Evolutionary conservation across 2,797 vertebrate species (phyloP).

Genomic region (Enteromius paludinosus): DNA sequence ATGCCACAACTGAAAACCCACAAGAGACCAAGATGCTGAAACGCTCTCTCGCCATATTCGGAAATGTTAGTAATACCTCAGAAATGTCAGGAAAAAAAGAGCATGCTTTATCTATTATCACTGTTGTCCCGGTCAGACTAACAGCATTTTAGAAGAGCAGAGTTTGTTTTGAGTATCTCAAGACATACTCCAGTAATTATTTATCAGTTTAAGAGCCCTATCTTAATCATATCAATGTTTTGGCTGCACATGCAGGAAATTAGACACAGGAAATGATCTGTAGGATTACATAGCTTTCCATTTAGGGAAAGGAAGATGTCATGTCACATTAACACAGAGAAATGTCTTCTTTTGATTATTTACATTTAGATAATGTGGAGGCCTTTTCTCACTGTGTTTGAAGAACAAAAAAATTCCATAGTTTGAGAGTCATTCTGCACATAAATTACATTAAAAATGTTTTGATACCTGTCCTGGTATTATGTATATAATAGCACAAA

Average conservation of each 20-base stretch:
- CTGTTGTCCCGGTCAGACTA: conserved; percentile 18
- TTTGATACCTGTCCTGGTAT: not conserved
- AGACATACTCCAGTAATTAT: not conserved
- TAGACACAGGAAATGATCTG: conserved; percentile 32
- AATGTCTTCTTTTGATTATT: conserved; percentile 39
- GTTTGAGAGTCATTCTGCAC: not conserved
- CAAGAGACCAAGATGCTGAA: conserved; percentile 67
- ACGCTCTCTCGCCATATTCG: conserved; percentile 66
- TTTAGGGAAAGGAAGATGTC: conserved; percentile 35
- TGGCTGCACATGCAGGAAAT: conserved; percentile 29
- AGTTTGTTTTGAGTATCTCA: conserved; percentile 41
- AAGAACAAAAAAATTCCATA: conserved; percentile 19
- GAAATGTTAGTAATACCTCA: conserved; percentile 63
- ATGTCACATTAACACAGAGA: conserved; percentile 38
- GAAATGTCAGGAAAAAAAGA: conserved; percentile 25
- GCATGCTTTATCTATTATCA: conserved; percentile 27
- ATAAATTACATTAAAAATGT: not conserved
- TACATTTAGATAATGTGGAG: conserved; percentile 48
- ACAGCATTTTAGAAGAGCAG: not conserved
- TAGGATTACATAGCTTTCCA: conserved; percentile 44
- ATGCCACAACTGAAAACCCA: conserved; percentile 53
- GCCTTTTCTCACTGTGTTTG: conserved; percentile 5
- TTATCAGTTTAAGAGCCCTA: not conserved
- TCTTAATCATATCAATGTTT: conserved; percentile 35
- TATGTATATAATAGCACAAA: not conserved